Conservation (phyloP, 2,888 invertebrate genomes). For the Lycocerus yunnanus region DNA sequence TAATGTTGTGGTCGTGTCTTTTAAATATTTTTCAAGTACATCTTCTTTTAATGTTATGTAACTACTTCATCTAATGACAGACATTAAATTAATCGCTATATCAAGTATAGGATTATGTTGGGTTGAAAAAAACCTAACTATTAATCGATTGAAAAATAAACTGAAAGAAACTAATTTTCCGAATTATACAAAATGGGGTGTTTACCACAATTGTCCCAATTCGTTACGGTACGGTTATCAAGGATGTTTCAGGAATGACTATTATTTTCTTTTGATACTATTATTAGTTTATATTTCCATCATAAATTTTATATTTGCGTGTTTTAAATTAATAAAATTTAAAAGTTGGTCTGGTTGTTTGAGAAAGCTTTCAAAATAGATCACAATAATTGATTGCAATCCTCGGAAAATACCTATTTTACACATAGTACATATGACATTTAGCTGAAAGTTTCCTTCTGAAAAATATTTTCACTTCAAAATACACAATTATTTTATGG, state of each 20-base stretch:
- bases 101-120: too few relatives aligned
- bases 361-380: background rate
- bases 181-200: background rate
- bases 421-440: too few relatives aligned
- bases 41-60: too few relatives aligned
- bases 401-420: background rate
- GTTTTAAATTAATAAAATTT: background rate
- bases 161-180: background rate
- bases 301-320: background rate
- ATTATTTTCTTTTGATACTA: background rate
- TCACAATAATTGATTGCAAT: background rate
- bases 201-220: background rate
- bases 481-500: too few relatives aligned
- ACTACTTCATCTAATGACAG: too few relatives aligned
- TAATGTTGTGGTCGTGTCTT: too few relatives aligned
- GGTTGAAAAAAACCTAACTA: too few relatives aligned
- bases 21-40: too few relatives aligned
- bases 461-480: too few relatives aligned
- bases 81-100: too few relatives aligned
- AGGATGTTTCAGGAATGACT: background rate
- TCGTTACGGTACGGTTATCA: background rate
- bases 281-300: background rate
- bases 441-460: too few relatives aligned
- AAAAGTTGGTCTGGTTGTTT: background rate
- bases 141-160: too few relatives aligned